These are phyloP conservation scores for Oxycera nigricornis DNA, from an alignment of 2,888 invertebrate species.

Conservation along the genomic window DNA sequence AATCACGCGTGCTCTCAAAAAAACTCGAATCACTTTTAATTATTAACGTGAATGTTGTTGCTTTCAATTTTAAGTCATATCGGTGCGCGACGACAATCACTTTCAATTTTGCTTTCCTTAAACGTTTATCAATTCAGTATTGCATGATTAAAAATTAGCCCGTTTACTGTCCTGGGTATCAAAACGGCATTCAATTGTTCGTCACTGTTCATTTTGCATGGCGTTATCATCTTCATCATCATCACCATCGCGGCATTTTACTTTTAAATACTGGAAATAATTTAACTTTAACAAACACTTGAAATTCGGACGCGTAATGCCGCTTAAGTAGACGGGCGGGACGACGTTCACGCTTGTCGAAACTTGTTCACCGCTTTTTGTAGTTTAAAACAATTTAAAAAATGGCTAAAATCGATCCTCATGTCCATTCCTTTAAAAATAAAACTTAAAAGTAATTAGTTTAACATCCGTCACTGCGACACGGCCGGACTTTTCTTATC, in stretches of 20 bases:
- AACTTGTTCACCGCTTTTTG: background rate
- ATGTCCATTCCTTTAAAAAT: slow-evolving; percentile 10
- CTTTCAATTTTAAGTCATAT: slow-evolving; percentile 22
- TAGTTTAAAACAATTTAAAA: slow-evolving; percentile 35
- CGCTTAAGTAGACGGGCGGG: background rate
- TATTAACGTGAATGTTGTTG: slow-evolving; percentile 27
- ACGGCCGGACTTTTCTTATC: slow-evolving; percentile 84
- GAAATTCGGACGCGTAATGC: background rate
- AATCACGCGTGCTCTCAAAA: slow-evolving; percentile 23
- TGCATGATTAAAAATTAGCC: slow-evolving; percentile 31
- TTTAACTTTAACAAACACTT: background rate
- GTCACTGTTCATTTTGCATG: background rate
- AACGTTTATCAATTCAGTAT: slow-evolving; percentile 32
- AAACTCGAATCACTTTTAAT: slow-evolving; percentile 32
- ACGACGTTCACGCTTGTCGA: background rate
- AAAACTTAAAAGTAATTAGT: slow-evolving; percentile 42
- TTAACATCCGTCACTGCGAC: slow-evolving; percentile 71
- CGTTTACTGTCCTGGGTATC: slow-evolving; percentile 23
- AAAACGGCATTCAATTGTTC: slow-evolving; percentile 13
- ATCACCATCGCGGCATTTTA: no score
- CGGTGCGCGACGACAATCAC: slow-evolving; percentile 30
- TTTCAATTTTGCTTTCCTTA: slow-evolving; percentile 11
- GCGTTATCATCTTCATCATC: no score
- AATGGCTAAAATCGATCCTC: slow-evolving; percentile 23
- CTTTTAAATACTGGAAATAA: no score